Evolutionary conservation across 2,888 invertebrate genomes (phyloP).

Genomic region (Drosophila lacicola): DNA sequence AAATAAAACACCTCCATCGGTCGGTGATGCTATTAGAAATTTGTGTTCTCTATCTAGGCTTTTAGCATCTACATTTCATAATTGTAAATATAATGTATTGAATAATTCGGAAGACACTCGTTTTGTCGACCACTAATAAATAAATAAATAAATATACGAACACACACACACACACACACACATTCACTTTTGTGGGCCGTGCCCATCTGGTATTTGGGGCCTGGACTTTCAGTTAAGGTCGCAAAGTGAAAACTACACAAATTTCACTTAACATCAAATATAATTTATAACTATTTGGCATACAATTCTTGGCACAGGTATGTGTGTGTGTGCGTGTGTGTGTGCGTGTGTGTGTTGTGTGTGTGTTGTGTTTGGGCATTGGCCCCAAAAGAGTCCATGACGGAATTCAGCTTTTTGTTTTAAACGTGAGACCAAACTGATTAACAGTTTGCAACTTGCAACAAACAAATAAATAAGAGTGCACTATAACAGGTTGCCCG

Average conservation of each 20-base stretch:
- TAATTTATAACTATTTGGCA: constrained; percentile 47
- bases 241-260: constrained; percentile 63
- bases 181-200: constrained; percentile 51
- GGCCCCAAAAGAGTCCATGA: constrained; percentile 66
- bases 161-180: constrained; percentile 49
- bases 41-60: too few relatives aligned
- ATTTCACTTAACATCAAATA: constrained; percentile 53
- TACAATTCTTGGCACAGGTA: constrained; percentile 55
- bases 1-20: too few relatives aligned
- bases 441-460: constrained; percentile 66
- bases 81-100: too few relatives aligned
- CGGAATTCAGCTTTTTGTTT: constrained; percentile 67
- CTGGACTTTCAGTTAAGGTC: constrained; percentile 34
- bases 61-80: too few relatives aligned
- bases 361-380: constrained; percentile 52
- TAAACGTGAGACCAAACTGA: constrained; percentile 78
- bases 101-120: too few relatives aligned
- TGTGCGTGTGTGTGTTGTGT: constrained; percentile 13
- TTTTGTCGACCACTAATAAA: too few relatives aligned
- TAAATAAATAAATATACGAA: too few relatives aligned
- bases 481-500: neutral
- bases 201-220: constrained; percentile 1
- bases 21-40: too few relatives aligned
- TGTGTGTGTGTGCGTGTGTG: neutral
- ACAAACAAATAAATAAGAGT: constrained; percentile 14